These are phyloP conservation scores for Eledone cirrhosa DNA, from an alignment of 2,888 invertebrate genomes.

Conservation along the genomic window DNA sequence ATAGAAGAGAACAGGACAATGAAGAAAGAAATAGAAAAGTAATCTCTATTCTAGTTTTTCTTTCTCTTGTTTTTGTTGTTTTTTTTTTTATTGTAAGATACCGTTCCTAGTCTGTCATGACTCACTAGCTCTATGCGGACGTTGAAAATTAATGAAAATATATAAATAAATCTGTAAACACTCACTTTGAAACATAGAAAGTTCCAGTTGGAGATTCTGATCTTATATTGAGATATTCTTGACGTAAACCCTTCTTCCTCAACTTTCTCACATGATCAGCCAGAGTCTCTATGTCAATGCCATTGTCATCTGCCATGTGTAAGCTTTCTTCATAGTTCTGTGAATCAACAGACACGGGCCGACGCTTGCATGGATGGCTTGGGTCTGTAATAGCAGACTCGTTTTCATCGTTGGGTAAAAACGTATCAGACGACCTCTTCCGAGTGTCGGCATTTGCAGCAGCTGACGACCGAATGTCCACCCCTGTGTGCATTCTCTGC, in stretches of 20 bases:
- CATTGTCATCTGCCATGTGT: conserved; percentile 58
- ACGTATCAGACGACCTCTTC: conserved; percentile 37
- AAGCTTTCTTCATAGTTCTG: conserved; percentile 57
- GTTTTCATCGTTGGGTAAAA: conserved; percentile 31
- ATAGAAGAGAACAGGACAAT: too few relatives aligned
- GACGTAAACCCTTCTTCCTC: conserved; percentile 82
- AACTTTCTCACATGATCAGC: conserved; percentile 79
- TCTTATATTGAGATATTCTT: conserved; percentile 89
- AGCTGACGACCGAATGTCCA: conserved; percentile 1
- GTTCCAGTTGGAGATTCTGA: conserved; percentile 85
- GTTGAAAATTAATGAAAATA: too few relatives aligned
- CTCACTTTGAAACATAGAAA: conserved; percentile 85
- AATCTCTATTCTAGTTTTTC: too few relatives aligned
- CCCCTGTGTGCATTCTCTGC: background rate
- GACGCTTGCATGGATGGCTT: conserved; percentile 51
- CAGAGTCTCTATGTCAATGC: conserved; percentile 77
- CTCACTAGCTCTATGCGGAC: too few relatives aligned
- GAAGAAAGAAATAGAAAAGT: too few relatives aligned
- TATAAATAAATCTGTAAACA: conserved; percentile 36
- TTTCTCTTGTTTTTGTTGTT: too few relatives aligned
- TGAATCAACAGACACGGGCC: conserved; percentile 46
- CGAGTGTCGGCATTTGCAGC: conserved; percentile 34
- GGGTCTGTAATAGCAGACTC: conserved; percentile 29
- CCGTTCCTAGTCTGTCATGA: too few relatives aligned
- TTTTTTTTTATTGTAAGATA: too few relatives aligned